Base-by-base conservation (phyloP, 1,140 invertebrate genomes). In the Drosophila kohkoa region DNA sequence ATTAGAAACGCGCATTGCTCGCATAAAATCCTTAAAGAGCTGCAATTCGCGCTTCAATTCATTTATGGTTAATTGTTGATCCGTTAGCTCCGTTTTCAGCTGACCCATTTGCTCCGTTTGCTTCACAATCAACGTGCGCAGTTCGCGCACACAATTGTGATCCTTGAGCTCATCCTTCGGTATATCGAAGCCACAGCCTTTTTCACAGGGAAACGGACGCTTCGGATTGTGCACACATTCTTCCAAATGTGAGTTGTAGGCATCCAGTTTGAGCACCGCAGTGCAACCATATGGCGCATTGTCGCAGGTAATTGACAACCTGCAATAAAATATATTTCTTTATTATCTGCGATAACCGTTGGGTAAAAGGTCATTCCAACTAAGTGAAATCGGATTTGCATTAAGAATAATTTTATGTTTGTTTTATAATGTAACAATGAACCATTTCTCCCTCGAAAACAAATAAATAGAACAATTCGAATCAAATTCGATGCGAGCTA, bases 211-310 rank as follows among this genome's bases (percentile, higher is more conserved):
- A 72, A 98, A 96, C 13, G 98, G 98, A 91, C 97, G 95, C 92
- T 99, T 99, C 3, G 98, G 98, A 93, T 99, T 99, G 87, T 96
- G 96, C 92, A 98, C 96, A 94, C 98, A 99, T 93, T 99, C 98
- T 89, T 96, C 96, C 72, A 98, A 93, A 93, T 99, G 98, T 25
- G 95, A 93, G 5, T 94, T 93, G 54, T 99, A 93, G 35, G 95
- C 95, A 91, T 99, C 98, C 63, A 99, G 93, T 93, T 99, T 99
- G 11, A 99, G 93, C 25, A 98, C 93, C 51, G 95, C 93, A 75
- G 94, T 95, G 93, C 98, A 99, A 28, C 98, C 98, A 93, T 98
- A 96, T 43, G 94, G 94, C 51, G 95, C 95, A 93, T 99, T 98
- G 93, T 99, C 97, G 94, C 98, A 99, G 82, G 94, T 95, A 73